Base-by-base conservation (phyloP, 2,888 invertebrate species). In the Leptopilina myrica region DNA sequence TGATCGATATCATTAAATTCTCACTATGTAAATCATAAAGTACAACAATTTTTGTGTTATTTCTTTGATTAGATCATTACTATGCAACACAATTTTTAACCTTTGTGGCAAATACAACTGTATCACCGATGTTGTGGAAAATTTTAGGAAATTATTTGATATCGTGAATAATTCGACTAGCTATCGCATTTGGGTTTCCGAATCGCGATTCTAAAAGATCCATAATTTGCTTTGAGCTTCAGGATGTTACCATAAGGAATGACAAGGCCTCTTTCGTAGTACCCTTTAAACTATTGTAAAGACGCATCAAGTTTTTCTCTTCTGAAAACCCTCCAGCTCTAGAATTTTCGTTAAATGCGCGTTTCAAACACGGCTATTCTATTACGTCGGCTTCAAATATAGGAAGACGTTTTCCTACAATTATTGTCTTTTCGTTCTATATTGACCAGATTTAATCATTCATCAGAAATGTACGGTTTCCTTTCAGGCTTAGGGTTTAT, bases 241-340 rank as follows among this genome's bases (percentile, higher is more conserved):
- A 9, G 1, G 64, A 69, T 14, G 78, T 78, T 40, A 81, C 62
- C 81, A 82, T 78, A 5, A 81, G 62, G 0, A 78, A 43, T 3
- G 76, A 65, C 5, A 79, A 81, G 2, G 82, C 76, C 0, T 79
- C 81, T 33, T 66, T 76, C 3, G 79, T 78, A 2, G 76, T 56
- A 5, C 78, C 76, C 12, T 49, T 6, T 7, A 80, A 73, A 20
- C 78, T 64, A 2, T 66, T 14, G 43, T 78, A 77, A 2, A 79
- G 40, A 1, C 81, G 79, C 15, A 73, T 26, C 0, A 81, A n/a
- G 53, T 82, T 82, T 59, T 82, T 78, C 2, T 53, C 67, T 26
- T 82, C 82, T 0, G 76, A n/a, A 59, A 59, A 59, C 7, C 12
- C 59, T 59, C 59, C 59, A 14, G 14, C n/a, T 56, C 14, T n/a